Evolutionary conservation across 2,113 vertebrate species (phyloP).

Genomic region (Pterocles orientalis): DNA sequence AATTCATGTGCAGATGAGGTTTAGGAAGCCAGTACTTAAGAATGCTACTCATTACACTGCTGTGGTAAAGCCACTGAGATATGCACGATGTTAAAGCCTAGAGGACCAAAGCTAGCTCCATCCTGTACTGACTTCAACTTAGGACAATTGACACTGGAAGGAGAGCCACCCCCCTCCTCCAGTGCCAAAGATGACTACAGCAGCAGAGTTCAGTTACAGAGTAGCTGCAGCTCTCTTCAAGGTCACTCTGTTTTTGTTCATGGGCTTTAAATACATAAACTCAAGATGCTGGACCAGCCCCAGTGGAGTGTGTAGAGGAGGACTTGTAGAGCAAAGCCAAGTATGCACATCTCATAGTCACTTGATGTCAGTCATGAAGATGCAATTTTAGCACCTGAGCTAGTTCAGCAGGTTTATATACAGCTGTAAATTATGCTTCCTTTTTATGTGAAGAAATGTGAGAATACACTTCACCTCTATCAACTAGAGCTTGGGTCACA

Average conservation of each 20-base stretch:
- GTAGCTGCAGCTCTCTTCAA: not conserved
- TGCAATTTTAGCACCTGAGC: not conserved
- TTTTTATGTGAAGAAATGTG: rapidly evolving
- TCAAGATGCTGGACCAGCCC: not conserved
- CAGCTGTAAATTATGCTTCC: not conserved
- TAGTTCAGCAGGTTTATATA: not conserved
- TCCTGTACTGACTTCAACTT: not conserved
- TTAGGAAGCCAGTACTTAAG: not conserved
- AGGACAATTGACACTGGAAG: not conserved
- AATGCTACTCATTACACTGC: not conserved
- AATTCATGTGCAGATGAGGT: not conserved
- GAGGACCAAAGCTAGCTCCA: not conserved
- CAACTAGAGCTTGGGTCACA: not conserved
- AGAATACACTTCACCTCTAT: not conserved
- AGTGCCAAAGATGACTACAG: not conserved
- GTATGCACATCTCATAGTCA: not conserved
- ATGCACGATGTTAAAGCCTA: not conserved
- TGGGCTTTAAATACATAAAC: not conserved
- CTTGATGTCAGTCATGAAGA: not conserved
- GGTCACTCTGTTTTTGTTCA: not conserved
- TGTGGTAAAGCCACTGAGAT: not conserved
- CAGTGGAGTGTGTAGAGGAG: not conserved
- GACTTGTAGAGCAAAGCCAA: not conserved
- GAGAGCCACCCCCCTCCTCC: not conserved
- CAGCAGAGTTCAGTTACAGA: not conserved